Evolutionary conservation across 2,888 invertebrate species (phyloP).

Genomic region (Drosophila incognita): DNA sequence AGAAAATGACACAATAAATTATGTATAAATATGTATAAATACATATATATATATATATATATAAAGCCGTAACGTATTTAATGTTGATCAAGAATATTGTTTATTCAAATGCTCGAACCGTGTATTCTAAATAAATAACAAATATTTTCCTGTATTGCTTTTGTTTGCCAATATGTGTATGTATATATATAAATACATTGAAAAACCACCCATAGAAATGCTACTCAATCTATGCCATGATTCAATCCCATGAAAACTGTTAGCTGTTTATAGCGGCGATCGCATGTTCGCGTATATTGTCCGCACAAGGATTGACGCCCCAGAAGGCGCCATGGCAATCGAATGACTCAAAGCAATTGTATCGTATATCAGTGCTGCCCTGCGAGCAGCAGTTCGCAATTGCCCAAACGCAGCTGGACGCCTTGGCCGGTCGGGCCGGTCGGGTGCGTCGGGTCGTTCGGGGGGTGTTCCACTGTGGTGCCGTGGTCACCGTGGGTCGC

Average conservation of each 20-base stretch:
- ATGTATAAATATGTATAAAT: neutral
- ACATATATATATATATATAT: neutral
- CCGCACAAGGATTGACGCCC: conserved; percentile 90
- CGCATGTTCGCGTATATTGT: conserved; percentile 84
- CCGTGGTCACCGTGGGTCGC: neutral
- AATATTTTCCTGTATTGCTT: conserved; percentile 8
- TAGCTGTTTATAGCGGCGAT: conserved; percentile 43
- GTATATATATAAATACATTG: too few species aligned
- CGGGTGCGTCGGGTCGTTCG: neutral
- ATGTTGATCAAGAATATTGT: neutral
- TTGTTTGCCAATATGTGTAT: neutral
- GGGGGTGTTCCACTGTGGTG: neutral
- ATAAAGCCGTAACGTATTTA: neutral
- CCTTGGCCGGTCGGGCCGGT: conserved; percentile 7
- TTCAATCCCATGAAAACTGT: conserved; percentile 1
- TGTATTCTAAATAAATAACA: conserved; percentile 37
- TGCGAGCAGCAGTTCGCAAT: conserved; percentile 90
- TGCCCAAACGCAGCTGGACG: conserved; percentile 90
- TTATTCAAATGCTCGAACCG: conserved; percentile 23
- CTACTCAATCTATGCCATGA: neutral
- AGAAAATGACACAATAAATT: neutral
- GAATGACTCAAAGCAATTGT: conserved; percentile 89
- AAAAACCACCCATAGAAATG: conserved; percentile 6
- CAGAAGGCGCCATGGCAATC: conserved; percentile 91
- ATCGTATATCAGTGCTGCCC: conserved; percentile 85